Evolutionary conservation across 1,140 invertebrate genomes (phyloP).

Genomic region (Magallana angulata): DNA sequence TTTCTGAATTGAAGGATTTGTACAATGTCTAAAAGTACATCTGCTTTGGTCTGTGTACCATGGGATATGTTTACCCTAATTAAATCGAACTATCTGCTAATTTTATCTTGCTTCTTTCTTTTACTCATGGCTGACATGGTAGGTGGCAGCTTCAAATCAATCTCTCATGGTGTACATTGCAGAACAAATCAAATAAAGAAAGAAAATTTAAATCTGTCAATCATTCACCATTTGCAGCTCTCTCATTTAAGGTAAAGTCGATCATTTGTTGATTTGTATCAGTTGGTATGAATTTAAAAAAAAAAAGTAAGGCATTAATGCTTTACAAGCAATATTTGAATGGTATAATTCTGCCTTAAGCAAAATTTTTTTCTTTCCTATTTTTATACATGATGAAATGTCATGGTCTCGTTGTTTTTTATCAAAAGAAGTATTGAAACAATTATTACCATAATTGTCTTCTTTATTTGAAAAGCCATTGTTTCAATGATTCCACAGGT

Average conservation of each 20-base stretch:
- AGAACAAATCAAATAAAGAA: not conserved
- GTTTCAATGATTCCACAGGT: too few species aligned
- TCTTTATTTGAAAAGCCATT: too few species aligned
- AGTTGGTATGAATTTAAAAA: not conserved
- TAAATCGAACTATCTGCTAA: slow-evolving; percentile 23
- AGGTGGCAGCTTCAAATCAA: not conserved
- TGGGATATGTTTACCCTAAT: slow-evolving; percentile 19
- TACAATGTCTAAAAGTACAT: slow-evolving; percentile 19
- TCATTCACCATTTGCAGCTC: not conserved
- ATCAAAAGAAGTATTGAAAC: too few species aligned
- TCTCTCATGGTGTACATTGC: not conserved
- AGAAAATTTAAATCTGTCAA: slow-evolving; percentile 2
- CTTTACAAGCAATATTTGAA: not conserved
- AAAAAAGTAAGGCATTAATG: not conserved
- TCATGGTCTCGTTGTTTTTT: too few species aligned
- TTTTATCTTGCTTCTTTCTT: slow-evolving; percentile 17
- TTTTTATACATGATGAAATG: too few species aligned
- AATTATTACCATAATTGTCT: too few species aligned
- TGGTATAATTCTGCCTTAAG: too few species aligned
- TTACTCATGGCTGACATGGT: slow-evolving; percentile 2
- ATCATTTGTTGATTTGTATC: not conserved
- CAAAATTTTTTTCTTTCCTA: too few species aligned
- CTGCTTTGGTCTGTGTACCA: not conserved
- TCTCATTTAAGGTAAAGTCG: not conserved
- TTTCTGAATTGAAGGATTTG: not conserved